phyloP scores from a whole-genome alignment of 1,140 invertebrate species.

The Gyrodactylus salaris region DNA sequence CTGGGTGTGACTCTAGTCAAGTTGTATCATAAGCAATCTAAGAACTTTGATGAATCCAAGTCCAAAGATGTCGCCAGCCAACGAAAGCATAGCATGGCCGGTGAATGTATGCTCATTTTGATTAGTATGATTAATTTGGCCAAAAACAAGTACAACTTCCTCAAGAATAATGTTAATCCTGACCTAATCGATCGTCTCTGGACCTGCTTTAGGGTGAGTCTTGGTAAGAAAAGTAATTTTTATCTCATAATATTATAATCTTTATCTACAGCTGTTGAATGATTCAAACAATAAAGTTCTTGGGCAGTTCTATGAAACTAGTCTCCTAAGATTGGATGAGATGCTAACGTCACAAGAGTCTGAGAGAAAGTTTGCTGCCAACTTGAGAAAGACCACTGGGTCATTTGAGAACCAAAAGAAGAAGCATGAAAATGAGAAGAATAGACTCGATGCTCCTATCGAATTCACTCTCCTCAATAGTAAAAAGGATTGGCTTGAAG shows the following conservation, averaged over 20 bases:
- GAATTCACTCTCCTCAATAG: constrained; percentile 44
- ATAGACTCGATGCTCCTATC: constrained; percentile 54
- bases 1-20: constrained; percentile 61
- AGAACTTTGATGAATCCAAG: background rate
- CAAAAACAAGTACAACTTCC: constrained; percentile 21
- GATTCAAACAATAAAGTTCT: background rate
- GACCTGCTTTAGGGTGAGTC: background rate
- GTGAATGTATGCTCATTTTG: constrained; percentile 54
- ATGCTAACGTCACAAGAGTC: constrained; percentile 6
- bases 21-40: constrained; percentile 19
- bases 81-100: constrained; percentile 25
- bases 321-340: background rate
- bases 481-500: constrained; percentile 27
- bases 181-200: background rate
- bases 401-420: background rate
- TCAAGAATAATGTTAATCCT: background rate
- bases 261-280: background rate
- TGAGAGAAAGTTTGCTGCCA: background rate
- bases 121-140: constrained; percentile 49
- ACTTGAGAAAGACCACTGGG: background rate
- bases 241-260: background rate
- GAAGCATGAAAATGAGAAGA: constrained; percentile 12
- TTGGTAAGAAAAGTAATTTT: background rate
- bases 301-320: background rate
- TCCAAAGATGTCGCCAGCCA: constrained; percentile 7